These are phyloP conservation scores for Stictocephala bisonia DNA, from an alignment of 2,888 invertebrate genomes.

Conservation along the genomic window DNA sequence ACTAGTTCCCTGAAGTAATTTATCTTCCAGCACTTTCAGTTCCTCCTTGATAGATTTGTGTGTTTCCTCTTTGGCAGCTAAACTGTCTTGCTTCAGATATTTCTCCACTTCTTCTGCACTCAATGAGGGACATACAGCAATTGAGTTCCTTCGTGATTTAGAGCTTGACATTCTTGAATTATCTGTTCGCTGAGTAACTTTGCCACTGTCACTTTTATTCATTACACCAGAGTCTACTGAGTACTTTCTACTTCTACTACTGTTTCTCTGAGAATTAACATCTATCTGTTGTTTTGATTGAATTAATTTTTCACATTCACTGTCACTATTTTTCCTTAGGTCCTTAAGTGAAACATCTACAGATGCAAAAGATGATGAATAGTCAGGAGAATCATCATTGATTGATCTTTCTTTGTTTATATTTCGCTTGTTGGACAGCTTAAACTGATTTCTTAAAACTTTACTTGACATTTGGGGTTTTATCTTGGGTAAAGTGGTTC, in stretches of 20 bases:
- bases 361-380: slow-evolving; percentile 40
- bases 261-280: background rate
- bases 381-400: slow-evolving; percentile 13
- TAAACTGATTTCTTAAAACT: slow-evolving; percentile 19
- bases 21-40: slow-evolving; percentile 42
- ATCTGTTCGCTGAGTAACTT: slow-evolving; percentile 31
- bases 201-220: slow-evolving; percentile 40
- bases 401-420: slow-evolving; percentile 9
- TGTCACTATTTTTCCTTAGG: slow-evolving; percentile 18
- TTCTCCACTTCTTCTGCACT: background rate
- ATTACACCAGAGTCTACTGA: slow-evolving; percentile 40
- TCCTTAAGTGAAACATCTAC: slow-evolving; percentile 20
- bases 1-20: slow-evolving; percentile 29
- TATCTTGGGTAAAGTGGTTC: slow-evolving; percentile 34
- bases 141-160: slow-evolving; percentile 35
- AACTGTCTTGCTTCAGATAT: slow-evolving; percentile 15
- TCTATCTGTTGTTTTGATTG: background rate
- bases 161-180: slow-evolving; percentile 5
- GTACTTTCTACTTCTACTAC: slow-evolving; percentile 15
- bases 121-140: slow-evolving; percentile 1
- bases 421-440: slow-evolving; percentile 18
- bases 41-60: slow-evolving; percentile 41
- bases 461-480: slow-evolving; percentile 27
- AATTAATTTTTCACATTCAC: slow-evolving; percentile 24
- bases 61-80: slow-evolving; percentile 34